Evolutionary conservation across 2,888 invertebrate genomes (phyloP).

Genomic region (Azorinus chamasolen): DNA sequence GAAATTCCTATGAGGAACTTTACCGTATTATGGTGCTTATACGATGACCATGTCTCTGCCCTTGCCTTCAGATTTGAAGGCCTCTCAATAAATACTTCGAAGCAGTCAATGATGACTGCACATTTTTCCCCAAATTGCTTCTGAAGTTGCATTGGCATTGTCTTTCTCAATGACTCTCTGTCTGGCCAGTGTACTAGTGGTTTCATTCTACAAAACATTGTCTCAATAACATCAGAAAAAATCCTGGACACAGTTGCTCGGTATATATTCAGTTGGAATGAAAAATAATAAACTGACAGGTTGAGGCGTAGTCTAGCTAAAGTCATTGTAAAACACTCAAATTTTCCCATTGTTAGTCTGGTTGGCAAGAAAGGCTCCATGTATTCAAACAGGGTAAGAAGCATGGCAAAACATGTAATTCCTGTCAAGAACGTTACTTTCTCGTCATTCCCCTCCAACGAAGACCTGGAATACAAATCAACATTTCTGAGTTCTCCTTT

Average conservation of each 20-base stretch:
- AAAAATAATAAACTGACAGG: slow-evolving; percentile 19
- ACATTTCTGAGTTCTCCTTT: not conserved
- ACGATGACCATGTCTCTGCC: slow-evolving; percentile 49
- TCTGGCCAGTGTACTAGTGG: slow-evolving; percentile 44
- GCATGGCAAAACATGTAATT: not conserved
- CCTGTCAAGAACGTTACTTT: slow-evolving; percentile 12
- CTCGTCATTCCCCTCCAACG: not conserved
- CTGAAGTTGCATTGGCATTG: no score
- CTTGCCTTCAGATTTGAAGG: slow-evolving; percentile 32
- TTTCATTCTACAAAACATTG: no score
- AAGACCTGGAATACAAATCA: no score
- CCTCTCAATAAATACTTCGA: slow-evolving; percentile 44
- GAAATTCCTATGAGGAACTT: slow-evolving; percentile 55
- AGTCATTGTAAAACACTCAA: slow-evolving; percentile 27
- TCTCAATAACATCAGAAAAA: no score
- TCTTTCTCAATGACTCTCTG: slow-evolving; percentile 25
- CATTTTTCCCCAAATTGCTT: slow-evolving; percentile 39
- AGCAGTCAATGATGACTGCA: no score
- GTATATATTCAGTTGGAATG: slow-evolving; percentile 26
- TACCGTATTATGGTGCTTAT: slow-evolving; percentile 49
- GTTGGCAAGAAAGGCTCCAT: slow-evolving; percentile 12
- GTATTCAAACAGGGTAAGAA: slow-evolving; percentile 1
- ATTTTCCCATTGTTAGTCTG: slow-evolving; percentile 6
- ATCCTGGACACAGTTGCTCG: slow-evolving; percentile 30
- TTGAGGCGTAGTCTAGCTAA: slow-evolving; percentile 41